Evolutionary conservation across 2,113 vertebrate species (phyloP).

Genomic region (Indicator maculatus): DNA sequence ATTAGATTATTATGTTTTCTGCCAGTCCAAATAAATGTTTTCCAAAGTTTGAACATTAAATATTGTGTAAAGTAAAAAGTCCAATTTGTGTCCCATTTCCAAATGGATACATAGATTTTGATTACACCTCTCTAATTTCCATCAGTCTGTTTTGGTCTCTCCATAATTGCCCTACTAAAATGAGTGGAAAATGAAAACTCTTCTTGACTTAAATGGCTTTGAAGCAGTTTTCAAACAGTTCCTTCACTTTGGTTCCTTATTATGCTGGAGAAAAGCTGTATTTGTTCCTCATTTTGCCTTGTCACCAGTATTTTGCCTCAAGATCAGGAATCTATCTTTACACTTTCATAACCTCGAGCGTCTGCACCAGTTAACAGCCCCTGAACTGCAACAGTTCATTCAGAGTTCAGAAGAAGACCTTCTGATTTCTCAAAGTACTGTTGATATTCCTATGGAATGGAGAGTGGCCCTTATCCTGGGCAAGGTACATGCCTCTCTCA

Average conservation of each 20-base stretch:
- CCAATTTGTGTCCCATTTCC: neutral
- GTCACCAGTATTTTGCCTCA: neutral
- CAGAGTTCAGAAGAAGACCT: neutral
- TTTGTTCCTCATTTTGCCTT: neutral
- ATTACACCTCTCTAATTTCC: conserved; percentile 5
- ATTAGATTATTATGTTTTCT: neutral
- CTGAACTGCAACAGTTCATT: neutral
- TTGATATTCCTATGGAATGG: neutral
- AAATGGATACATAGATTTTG: neutral
- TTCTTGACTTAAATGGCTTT: neutral
- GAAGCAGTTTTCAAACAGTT: conserved; percentile 6
- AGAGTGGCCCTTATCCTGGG: neutral
- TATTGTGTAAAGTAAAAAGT: neutral
- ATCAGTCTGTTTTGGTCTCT: neutral
- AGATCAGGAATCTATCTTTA: neutral
- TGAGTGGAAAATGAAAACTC: conserved; percentile 10
- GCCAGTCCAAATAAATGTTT: neutral
- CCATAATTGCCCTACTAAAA: neutral
- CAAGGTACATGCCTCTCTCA: accelerated
- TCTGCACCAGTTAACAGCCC: neutral
- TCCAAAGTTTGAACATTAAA: neutral
- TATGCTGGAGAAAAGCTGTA: neutral
- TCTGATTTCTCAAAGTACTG: neutral
- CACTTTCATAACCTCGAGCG: neutral
- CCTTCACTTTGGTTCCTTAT: neutral